A percentile compares a stretch with the other conserved stretches of the same genome.
phyloP scores from a whole-genome alignment of 2,888 invertebrate species.

The Ptychoptera contaminata region DNA sequence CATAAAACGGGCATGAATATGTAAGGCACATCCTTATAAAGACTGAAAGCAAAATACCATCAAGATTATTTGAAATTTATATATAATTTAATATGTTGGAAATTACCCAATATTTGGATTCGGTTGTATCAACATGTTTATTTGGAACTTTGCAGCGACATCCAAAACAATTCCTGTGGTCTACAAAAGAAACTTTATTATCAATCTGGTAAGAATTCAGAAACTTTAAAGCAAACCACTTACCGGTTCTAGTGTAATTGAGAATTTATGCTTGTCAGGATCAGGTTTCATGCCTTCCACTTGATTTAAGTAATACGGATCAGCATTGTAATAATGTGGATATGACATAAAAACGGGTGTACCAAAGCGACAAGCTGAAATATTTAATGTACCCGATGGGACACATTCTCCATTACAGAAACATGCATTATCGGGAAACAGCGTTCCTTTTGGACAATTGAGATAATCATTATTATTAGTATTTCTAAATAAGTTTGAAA shows the following conservation, averaged over 20 bases:
- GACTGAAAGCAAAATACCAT: conserved; percentile 31
- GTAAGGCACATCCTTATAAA: conserved; percentile 48
- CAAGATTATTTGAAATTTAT: neutral
- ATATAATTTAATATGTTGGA: neutral
- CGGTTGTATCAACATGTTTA: conserved; percentile 58
- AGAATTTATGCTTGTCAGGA: conserved; percentile 54
- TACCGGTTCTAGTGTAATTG: conserved; percentile 61
- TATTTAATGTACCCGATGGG: conserved; percentile 59
- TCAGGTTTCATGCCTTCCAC: conserved; percentile 56
- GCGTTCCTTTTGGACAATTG: no score
- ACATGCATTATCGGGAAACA: conserved; percentile 45
- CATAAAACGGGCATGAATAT: conserved; percentile 62
- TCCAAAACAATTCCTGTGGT: conserved; percentile 58
- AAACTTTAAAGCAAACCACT: conserved; percentile 16
- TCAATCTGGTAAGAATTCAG: neutral
- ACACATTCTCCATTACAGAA: conserved; percentile 58
- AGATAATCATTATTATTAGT: no score
- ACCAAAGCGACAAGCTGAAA: conserved; percentile 62
- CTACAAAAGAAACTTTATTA: conserved; percentile 28
- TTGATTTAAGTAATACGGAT: conserved; percentile 43
- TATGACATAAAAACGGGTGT: conserved; percentile 72
- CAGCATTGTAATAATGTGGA: conserved; percentile 71
- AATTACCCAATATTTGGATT: conserved; percentile 48
- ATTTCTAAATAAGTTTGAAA: no score
- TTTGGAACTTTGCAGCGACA: conserved; percentile 61